Evolutionary conservation across 23 tunicate species (phyloP).

Genomic region (Clavelina lepadiformis): DNA sequence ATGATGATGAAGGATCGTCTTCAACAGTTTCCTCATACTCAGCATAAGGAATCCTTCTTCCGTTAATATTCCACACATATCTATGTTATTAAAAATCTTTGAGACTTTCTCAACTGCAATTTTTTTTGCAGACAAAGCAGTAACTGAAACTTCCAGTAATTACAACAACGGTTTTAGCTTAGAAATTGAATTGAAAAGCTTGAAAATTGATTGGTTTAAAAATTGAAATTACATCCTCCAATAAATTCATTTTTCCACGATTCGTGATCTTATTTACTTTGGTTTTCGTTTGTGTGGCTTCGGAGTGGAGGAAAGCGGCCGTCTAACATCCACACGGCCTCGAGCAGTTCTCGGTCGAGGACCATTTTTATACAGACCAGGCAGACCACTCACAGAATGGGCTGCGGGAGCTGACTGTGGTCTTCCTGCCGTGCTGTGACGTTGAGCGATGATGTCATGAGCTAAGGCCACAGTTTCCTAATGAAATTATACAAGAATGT

Average conservation of each 20-base stretch:
- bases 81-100: slow-evolving; percentile 11
- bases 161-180: too few relatives aligned
- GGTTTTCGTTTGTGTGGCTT: slow-evolving; percentile 22
- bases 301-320: slow-evolving; percentile 8
- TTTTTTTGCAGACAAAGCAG: neutral
- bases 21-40: slow-evolving; percentile 22
- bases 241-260: neutral
- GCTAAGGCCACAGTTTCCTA: slow-evolving; percentile 92
- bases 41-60: slow-evolving; percentile 21
- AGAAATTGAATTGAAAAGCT: too few relatives aligned
- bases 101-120: neutral
- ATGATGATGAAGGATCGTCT: slow-evolving; percentile 21
- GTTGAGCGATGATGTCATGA: slow-evolving; percentile 58
- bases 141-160: too few relatives aligned
- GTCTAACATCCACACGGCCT: slow-evolving; percentile 8
- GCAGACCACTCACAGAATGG: slow-evolving; percentile 18
- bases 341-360: slow-evolving; percentile 49
- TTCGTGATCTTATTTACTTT: slow-evolving; percentile 22
- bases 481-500: too few relatives aligned
- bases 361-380: slow-evolving; percentile 30
- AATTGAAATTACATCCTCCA: neutral
- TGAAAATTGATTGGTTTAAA: too few relatives aligned
- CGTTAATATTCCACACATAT: slow-evolving; percentile 82
- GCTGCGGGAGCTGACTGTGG: slow-evolving; percentile 83
- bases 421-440: slow-evolving; percentile 16